Evolutionary conservation across 2,888 invertebrate species (phyloP).

Genomic region (Erebia ligea): DNA sequence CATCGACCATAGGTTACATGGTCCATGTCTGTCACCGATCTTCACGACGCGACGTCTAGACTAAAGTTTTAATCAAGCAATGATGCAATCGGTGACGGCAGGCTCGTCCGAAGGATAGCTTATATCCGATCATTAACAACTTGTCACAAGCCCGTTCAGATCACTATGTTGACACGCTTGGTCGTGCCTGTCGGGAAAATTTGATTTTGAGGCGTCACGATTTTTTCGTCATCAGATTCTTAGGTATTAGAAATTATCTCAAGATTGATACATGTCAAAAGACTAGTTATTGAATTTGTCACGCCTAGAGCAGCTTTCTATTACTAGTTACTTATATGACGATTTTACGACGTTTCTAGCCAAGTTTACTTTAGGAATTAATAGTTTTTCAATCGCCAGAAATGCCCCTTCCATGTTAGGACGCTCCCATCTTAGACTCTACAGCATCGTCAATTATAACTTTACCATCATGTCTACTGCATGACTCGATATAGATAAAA

Average conservation of each 20-base stretch:
- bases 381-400: not conserved
- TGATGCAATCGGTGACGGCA: constrained; percentile 16
- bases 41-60: constrained; percentile 5
- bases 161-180: constrained; percentile 28
- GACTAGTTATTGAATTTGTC: not conserved
- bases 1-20: too few relatives aligned
- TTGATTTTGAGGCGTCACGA: constrained; percentile 26
- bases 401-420: too few relatives aligned
- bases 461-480: too few relatives aligned
- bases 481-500: not conserved
- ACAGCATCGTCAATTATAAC: too few relatives aligned
- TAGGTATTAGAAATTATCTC: constrained; percentile 7
- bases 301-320: not conserved
- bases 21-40: constrained; percentile 15
- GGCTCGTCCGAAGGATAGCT: not conserved
- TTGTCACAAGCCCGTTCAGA: constrained; percentile 28
- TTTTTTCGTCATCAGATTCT: constrained; percentile 7
- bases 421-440: too few relatives aligned
- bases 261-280: constrained; percentile 10
- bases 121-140: constrained; percentile 13
- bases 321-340: not conserved
- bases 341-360: not conserved
- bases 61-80: not conserved
- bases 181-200: constrained; percentile 26
- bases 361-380: not conserved